Conservation (phyloP, 2,797 vertebrate genomes). For the Anomalospiza imberbis region DNA sequence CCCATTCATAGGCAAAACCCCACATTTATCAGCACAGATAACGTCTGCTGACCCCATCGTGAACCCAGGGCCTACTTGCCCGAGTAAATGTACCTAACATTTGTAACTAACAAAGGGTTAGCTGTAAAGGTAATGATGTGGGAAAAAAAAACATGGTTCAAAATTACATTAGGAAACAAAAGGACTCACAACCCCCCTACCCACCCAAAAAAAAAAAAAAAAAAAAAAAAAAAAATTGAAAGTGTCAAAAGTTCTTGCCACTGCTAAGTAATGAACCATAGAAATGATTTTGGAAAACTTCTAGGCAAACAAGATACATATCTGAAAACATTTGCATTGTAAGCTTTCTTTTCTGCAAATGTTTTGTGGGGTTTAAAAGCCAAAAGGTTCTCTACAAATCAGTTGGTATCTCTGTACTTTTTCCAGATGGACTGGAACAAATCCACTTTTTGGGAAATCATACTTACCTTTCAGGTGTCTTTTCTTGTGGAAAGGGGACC, state of each 20-base stretch:
- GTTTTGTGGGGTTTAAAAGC: neutral
- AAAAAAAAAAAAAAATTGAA: neutral
- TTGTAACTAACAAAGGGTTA: neutral
- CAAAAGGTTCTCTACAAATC: neutral
- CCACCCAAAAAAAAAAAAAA: neutral
- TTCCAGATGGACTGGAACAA: neutral
- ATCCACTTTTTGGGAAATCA: neutral
- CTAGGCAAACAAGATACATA: neutral
- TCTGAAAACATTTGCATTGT: neutral
- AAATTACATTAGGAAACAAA: neutral
- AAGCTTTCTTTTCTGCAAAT: neutral
- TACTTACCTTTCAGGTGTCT: neutral
- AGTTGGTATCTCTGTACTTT: neutral
- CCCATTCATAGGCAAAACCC: neutral
- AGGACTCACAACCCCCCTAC: neutral
- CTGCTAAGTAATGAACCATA: neutral
- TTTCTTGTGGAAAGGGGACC: neutral
- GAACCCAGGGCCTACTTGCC: neutral
- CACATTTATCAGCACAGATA: neutral
- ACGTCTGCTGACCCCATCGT: neutral
- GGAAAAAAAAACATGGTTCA: neutral
- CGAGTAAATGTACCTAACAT: neutral
- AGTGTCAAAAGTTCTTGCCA: neutral
- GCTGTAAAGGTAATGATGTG: neutral
- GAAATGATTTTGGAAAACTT: neutral